Evolutionary conservation across 2,888 invertebrate genomes (phyloP).

Genomic region (Calameuta pallipes): DNA sequence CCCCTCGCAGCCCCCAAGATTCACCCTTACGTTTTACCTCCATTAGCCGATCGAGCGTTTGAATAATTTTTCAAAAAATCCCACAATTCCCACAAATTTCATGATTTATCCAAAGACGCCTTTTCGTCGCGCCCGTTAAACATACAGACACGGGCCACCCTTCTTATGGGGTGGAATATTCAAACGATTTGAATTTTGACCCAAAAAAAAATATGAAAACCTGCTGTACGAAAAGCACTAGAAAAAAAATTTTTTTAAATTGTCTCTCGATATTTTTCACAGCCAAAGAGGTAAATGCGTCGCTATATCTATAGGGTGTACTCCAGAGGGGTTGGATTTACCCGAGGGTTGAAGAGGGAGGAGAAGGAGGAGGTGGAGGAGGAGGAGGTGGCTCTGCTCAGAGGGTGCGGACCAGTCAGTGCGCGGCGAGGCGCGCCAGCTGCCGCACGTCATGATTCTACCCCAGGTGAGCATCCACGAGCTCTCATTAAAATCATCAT

Average conservation of each 20-base stretch:
- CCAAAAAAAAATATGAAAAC: neutral
- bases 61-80: neutral
- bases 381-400: constrained; percentile 34
- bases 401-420: constrained; percentile 59
- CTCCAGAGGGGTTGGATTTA: constrained; percentile 5
- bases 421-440: constrained; percentile 65
- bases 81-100: too few relatives aligned
- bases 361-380: too few relatives aligned
- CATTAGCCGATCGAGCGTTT: neutral
- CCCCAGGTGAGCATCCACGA: constrained; percentile 58
- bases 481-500: constrained; percentile 8
- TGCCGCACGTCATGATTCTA: constrained; percentile 65
- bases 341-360: constrained; percentile 26
- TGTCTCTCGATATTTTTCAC: neutral
- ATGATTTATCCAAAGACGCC: too few relatives aligned
- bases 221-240: neutral
- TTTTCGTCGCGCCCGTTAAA: neutral
- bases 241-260: neutral
- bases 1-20: neutral
- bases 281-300: neutral
- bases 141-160: neutral
- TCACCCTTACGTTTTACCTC: neutral
- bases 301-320: neutral
- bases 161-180: neutral
- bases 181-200: neutral